A percentile compares a stretch with the other conserved stretches of the same genome.
Conservation (phyloP, 53 echinoderm and acorn worm species). For the Arbacia lixula region DNA sequence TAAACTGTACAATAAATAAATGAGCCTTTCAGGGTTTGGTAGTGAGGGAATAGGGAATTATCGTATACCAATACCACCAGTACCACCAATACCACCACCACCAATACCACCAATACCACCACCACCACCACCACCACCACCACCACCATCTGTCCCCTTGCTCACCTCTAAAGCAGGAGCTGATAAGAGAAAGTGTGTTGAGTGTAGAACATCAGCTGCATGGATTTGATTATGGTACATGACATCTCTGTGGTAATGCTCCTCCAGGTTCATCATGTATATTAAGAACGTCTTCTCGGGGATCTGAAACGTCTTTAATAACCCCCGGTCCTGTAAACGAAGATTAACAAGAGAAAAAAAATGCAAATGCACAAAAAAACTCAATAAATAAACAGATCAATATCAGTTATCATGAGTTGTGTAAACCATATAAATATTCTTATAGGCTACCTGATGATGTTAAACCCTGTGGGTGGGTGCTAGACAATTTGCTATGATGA, state of each 20-base stretch:
- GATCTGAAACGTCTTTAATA: conserved; percentile 92
- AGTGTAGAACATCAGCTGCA: conserved; percentile 95
- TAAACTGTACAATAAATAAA: too few relatives aligned
- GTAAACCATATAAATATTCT: too few relatives aligned
- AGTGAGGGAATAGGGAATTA: too few relatives aligned
- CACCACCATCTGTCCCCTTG: not conserved
- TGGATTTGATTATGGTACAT: conserved; percentile 96
- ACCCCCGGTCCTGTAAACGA: conserved; percentile 73
- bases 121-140: conserved; percentile 4
- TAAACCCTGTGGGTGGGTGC: too few relatives aligned
- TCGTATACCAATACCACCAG: conserved; percentile 8
- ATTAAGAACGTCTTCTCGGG: conserved; percentile 84
- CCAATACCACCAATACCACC: conserved; percentile 12
- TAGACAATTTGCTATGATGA: too few relatives aligned
- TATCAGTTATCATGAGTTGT: too few relatives aligned
- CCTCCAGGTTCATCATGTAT: conserved; percentile 84
- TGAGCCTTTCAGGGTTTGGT: too few relatives aligned
- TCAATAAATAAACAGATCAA: not conserved
- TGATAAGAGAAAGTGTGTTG: conserved; percentile 85
- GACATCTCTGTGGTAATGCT: conserved; percentile 88
- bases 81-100: not conserved
- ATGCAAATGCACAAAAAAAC: not conserved
- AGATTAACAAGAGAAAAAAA: not conserved
- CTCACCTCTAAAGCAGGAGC: conserved; percentile 93
- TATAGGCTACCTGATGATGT: too few relatives aligned